Evolutionary conservation across 2,113 vertebrate genomes (phyloP).

Genomic region (Pavo muticus): DNA sequence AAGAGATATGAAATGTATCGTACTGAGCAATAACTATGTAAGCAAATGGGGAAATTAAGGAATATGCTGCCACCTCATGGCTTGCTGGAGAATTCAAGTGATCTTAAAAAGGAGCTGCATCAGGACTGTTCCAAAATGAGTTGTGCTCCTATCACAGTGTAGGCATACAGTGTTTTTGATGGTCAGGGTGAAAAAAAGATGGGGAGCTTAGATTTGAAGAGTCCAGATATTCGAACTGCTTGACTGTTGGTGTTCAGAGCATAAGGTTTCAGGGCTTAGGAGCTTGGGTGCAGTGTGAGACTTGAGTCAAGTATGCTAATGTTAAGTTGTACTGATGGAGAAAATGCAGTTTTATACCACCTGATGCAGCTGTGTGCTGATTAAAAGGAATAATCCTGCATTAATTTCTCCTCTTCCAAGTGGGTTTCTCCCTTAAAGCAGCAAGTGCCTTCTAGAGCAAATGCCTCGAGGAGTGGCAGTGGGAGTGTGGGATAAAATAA

Average conservation of each 20-base stretch:
- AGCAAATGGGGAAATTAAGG: neutral
- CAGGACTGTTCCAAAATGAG: neutral
- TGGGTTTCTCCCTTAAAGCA: neutral
- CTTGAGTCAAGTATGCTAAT: neutral
- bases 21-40: neutral
- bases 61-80: neutral
- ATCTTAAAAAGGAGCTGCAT: neutral
- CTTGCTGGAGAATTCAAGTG: neutral
- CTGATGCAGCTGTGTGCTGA: neutral
- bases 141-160: neutral
- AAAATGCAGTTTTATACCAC: neutral
- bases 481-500: neutral
- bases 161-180: neutral
- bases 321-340: neutral
- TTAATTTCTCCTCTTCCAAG: neutral
- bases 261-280: neutral
- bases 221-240: neutral
- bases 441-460: neutral
- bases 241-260: neutral
- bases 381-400: neutral
- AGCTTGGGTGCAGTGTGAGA: neutral
- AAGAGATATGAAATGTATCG: fast-evolving
- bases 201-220: neutral
- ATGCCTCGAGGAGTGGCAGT: neutral
- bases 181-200: neutral